These are phyloP conservation scores for Pteromalus puparum DNA, from an alignment of 1,140 invertebrate genomes.

Conservation along the genomic window DNA sequence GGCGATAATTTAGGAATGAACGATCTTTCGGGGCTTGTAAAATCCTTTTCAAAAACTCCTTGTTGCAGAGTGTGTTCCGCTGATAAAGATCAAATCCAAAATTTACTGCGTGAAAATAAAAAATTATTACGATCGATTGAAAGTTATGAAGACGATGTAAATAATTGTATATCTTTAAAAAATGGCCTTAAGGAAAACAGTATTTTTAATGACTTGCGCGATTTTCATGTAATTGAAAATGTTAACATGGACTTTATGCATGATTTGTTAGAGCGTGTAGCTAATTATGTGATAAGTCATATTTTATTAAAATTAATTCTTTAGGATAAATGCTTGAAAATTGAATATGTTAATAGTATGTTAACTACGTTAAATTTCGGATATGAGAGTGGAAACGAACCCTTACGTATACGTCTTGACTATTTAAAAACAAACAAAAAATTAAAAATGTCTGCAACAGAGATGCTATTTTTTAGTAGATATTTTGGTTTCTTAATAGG, in stretches of 20 bases:
- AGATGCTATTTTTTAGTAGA: too few species aligned
- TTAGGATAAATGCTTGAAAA: too few species aligned
- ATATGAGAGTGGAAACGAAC: too few species aligned
- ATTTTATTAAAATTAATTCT: slow-evolving; percentile 22
- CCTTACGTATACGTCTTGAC: too few species aligned
- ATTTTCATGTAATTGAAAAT: slow-evolving; percentile 49
- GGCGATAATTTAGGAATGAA: slow-evolving; percentile 53
- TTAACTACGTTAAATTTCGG: too few species aligned
- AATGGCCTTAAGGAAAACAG: slow-evolving; percentile 55
- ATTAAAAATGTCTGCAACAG: too few species aligned
- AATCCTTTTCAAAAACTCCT: neutral
- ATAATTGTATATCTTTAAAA: neutral
- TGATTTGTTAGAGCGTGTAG: slow-evolving; percentile 49
- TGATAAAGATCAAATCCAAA: neutral
- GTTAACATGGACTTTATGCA: slow-evolving; percentile 44
- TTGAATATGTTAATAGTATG: too few species aligned
- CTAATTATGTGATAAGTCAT: neutral
- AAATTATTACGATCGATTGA: neutral
- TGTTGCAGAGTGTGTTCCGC: neutral
- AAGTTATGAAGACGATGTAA: too few species aligned
- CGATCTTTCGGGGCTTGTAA: slow-evolving; percentile 46
- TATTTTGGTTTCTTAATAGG: too few species aligned
- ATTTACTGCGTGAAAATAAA: neutral
- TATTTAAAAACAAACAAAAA: too few species aligned
- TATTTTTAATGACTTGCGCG: slow-evolving; percentile 43